A percentile compares a stretch with the other conserved stretches of the same genome.
Conservation (phyloP, 2,113 vertebrate genomes). For the Brachyhypopomus gauderio region DNA sequence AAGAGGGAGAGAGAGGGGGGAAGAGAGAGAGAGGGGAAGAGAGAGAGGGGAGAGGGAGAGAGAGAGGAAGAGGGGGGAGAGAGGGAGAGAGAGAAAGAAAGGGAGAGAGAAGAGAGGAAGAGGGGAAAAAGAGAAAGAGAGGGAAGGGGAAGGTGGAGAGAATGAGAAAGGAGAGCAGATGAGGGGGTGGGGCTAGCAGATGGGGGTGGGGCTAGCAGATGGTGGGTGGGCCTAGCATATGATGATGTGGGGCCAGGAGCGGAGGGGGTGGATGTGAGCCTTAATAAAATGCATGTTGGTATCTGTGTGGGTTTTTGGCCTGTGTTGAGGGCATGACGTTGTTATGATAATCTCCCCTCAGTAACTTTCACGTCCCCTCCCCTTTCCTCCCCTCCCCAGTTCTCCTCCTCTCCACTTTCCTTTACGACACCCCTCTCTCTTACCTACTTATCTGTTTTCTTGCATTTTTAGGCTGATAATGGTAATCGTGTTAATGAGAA, state of each 20-base stretch:
- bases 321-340: constrained; percentile 44
- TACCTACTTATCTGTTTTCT: background rate
- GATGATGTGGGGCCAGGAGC: constrained; percentile 26
- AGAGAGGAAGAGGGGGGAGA: background rate
- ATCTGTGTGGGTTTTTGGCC: constrained; percentile 54
- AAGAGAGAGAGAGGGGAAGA: constrained; percentile 41
- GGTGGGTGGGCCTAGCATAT: background rate
- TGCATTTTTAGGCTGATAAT: too few species aligned
- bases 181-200: background rate
- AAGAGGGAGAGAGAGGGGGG: background rate
- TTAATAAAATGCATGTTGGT: constrained; percentile 37
- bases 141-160: constrained; percentile 17
- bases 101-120: background rate
- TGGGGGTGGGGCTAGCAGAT: constrained; percentile 23
- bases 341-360: constrained; percentile 39
- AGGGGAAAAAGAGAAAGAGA: constrained; percentile 15
- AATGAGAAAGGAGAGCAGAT: background rate
- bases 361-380: background rate
- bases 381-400: background rate
- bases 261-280: constrained; percentile 28
- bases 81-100: background rate
- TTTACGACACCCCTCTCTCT: background rate
- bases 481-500: too few species aligned
- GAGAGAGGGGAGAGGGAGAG: background rate
- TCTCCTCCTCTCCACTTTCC: background rate